Base-by-base conservation (phyloP, 1,140 invertebrate species). In the Antheraea pernyi region DNA sequence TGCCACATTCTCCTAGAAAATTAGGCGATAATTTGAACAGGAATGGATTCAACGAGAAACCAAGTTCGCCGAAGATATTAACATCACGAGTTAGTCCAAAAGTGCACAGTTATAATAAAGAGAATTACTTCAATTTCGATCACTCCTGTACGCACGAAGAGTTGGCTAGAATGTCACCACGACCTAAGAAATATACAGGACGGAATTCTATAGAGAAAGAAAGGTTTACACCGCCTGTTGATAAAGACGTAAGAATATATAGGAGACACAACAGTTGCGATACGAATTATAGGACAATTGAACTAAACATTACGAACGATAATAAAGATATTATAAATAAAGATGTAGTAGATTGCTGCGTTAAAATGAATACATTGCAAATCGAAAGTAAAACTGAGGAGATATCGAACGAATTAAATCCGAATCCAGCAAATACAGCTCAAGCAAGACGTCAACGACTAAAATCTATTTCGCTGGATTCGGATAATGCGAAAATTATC, bases 401-500 rank as follows among this genome's bases (percentile, higher is more conserved):
- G 39, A 85, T 82, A 65, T 72, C 74, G 65, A 78, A 84, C 48
- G 87, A 86, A 71, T 69, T 88, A 22, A 72, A 73, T 18, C 82
- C 83, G 4, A 81, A 71, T 37, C 77, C 83, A 53, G 76, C 82
- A 48, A 91, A 83, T 67, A 82, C 89, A n/a, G 92, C 87, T 3
- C 85, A 91, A 64, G 85, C 85, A 22, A 83, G 93, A 77, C 73
- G 93, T 68, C 92, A 93, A 71, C 79, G 93, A 70, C 75, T 93
- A 65, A 93, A 93, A 81, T 93, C 92, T n/a, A 93, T 93, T 76
- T 93, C 93, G 0, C 71, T 93, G 53, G 93, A 93, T 79, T 93
- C 93, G 7, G 93, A 93, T 75, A 92, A 93, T 76, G 93, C 93
- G 19, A 92, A 91, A 79, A 92, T 93, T 71, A 93, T 93, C 22